These are phyloP conservation scores for Myanophis thanlyinensis DNA, from an alignment of 2,113 vertebrate genomes.

Conservation along the genomic window DNA sequence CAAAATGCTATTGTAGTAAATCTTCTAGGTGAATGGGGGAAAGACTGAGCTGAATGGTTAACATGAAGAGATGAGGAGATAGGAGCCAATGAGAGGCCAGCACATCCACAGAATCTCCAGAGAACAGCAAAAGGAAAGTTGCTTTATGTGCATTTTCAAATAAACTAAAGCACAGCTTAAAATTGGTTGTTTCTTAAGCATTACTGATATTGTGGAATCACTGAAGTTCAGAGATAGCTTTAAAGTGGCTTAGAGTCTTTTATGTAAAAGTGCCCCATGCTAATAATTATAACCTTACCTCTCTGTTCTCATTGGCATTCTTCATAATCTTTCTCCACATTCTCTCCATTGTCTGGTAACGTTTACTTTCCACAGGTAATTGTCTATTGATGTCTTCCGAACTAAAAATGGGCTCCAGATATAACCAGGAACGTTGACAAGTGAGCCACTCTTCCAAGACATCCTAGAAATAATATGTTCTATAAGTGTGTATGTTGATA, in stretches of 20 bases:
- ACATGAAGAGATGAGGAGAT: neutral
- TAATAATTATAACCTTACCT: slow-evolving; percentile 64
- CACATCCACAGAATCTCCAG: neutral
- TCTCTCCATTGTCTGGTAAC: slow-evolving; percentile 80
- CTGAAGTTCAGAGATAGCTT: neutral
- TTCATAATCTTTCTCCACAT: slow-evolving; percentile 86
- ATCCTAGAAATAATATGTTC: slow-evolving; percentile 70
- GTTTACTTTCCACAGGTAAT: slow-evolving; percentile 82
- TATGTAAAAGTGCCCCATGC: neutral
- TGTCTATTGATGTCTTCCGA: slow-evolving; percentile 90
- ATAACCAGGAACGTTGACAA: slow-evolving; percentile 89
- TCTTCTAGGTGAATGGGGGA: neutral
- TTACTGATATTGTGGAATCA: neutral
- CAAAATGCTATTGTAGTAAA: neutral
- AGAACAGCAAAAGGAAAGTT: neutral
- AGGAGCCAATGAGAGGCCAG: neutral
- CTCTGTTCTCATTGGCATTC: slow-evolving; percentile 74
- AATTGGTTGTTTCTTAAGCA: neutral
- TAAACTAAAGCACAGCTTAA: neutral
- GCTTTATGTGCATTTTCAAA: neutral
- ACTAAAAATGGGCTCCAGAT: slow-evolving; percentile 90
- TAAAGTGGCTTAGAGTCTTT: neutral
- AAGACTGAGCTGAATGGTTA: neutral
- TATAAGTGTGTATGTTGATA: neutral
- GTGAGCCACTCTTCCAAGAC: slow-evolving; percentile 90